Conservation (phyloP, 2,113 vertebrate species). For the Sinosuthora webbiana region DNA sequence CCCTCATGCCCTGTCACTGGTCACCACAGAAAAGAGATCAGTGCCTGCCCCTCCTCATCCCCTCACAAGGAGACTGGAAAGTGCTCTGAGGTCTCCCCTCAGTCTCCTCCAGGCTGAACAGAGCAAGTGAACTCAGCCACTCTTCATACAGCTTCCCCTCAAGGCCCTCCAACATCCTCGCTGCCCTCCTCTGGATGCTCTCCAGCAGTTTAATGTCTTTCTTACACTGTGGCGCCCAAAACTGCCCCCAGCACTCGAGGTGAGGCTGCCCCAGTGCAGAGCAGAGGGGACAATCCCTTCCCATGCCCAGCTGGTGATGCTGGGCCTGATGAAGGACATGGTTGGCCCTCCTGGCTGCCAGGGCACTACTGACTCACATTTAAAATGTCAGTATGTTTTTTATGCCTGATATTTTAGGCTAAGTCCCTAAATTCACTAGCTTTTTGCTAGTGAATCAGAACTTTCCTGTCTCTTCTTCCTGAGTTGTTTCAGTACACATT, state of each 20-base stretch:
- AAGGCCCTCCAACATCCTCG: rapidly evolving
- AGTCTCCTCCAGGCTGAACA: not conserved
- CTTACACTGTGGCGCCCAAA: not conserved
- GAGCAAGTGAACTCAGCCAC: not conserved
- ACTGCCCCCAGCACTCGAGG: rapidly evolving
- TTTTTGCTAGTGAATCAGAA: not conserved
- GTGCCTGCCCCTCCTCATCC: not conserved
- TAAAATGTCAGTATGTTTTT: not conserved
- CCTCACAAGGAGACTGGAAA: rapidly evolving
- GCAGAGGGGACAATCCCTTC: not conserved
- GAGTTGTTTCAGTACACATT: rapidly evolving
- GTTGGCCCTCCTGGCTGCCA: not conserved
- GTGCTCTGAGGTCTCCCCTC: rapidly evolving
- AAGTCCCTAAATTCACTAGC: not conserved
- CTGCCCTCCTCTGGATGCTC: not conserved
- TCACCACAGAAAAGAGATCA: not conserved
- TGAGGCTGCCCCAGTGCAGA: not conserved
- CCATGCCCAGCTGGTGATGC: rapidly evolving
- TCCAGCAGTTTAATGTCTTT: no score
- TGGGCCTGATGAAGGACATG: not conserved
- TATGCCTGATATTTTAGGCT: not conserved
- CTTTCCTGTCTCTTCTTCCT: not conserved
- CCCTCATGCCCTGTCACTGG: not conserved
- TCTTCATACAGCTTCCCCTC: rapidly evolving
- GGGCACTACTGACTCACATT: not conserved